Conservation (phyloP, 2,113 vertebrate genomes). For the Prinia subflava region DNA sequence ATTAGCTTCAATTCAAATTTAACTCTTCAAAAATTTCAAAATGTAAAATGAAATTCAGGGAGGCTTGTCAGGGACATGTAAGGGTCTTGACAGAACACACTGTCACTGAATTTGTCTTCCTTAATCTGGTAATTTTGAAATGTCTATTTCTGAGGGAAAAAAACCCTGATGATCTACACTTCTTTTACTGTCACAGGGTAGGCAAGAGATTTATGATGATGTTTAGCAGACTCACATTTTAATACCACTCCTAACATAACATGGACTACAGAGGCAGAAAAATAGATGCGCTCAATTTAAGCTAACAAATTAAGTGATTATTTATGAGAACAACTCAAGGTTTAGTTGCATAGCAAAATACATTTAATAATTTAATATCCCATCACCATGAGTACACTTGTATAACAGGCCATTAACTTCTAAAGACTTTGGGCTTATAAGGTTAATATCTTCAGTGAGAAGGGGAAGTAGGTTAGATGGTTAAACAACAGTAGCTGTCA, state of each 20-base stretch:
- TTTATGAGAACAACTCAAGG: conserved; percentile 43
- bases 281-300: conserved; percentile 58
- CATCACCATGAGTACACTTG: conserved; percentile 53
- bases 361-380: conserved; percentile 70
- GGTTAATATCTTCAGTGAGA: conserved; percentile 49
- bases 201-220: conserved; percentile 18
- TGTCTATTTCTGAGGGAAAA: conserved; percentile 8
- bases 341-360: conserved; percentile 60
- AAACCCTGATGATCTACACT: not conserved
- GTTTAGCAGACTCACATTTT: not conserved
- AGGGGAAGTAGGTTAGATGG: conserved; percentile 15
- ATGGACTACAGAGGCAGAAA: not conserved
- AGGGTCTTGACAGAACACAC: conserved; percentile 12
- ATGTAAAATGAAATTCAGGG: conserved; percentile 31
- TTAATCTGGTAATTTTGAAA: conserved; percentile 61
- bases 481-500: conserved; percentile 36
- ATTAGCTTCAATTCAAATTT: conserved; percentile 72
- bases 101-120: conserved; percentile 19
- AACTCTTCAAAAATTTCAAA: conserved; percentile 60
- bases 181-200: not conserved
- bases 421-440: conserved; percentile 54
- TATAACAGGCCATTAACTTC: conserved; percentile 72
- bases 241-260: not conserved
- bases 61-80: conserved; percentile 31
- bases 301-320: conserved; percentile 33